Evolutionary conservation across 2,113 vertebrate species (phyloP), one percentile per base, ranked within the genome.

Genomic region (Lamprologus speciosus): DNA sequence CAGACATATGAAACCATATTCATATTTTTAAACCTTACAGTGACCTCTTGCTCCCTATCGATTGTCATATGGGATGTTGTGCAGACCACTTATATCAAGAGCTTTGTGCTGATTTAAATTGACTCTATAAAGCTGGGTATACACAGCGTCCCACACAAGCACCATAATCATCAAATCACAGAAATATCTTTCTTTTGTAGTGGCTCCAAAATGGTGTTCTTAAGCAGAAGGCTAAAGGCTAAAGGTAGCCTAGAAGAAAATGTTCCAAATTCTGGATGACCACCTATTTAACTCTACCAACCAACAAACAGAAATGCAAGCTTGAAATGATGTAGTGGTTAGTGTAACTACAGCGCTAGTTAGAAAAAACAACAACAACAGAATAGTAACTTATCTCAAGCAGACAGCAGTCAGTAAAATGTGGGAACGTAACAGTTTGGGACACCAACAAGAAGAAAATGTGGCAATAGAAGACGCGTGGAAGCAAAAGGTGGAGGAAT

Each of bases 401-500:
- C 40, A 17, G 9, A 17, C 21, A 45, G 37, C 21, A 2, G 65
- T 0, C 8, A 31, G 70, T 75, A 50, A 78, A 78, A 47, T 50
- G 23, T 31, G 42, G 10, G 9, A 40, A 37, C 37, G 0, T 11
- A 37, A 37, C 37, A 37, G 40, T 50, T 19, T 47, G 70, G 6
- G 40, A 75, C 42, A 26, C 42, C 42, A 50, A 47, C 23, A 1
- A 47, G 42, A 50, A 31, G 42, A 78, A 50, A 78, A 50, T 31
- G 70, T 19, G 0, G 9, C 16, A 75, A 26, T 12, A 78, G 40
- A 31, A 78, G 40, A 31, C 3, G 0, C 0, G 0, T 75, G 16
- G 14, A 1, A 28, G 5, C 40, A 75, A 73, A 73, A 10, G 23
- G 40, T 31, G 42, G 42, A 31, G 42, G 9, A 47, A 28, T 45